These are phyloP conservation scores for Drosophila maculinotata DNA, from an alignment of 2,888 invertebrate genomes.

Conservation along the genomic window DNA sequence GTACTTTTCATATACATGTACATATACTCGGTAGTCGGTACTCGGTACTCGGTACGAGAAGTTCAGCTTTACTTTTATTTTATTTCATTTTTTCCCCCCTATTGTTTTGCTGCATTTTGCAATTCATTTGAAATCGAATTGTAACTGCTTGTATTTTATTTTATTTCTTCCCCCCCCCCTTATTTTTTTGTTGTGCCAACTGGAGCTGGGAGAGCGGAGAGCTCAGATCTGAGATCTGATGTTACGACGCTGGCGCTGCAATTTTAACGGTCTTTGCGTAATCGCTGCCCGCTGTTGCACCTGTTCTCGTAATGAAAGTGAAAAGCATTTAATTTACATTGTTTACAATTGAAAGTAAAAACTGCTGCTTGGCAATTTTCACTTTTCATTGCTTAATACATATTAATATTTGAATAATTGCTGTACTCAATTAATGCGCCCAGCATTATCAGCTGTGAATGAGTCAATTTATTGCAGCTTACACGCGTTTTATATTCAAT, in stretches of 20 bases:
- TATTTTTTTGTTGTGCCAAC: conserved; percentile 34
- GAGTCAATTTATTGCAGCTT: conserved; percentile 27
- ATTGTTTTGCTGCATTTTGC: conserved; percentile 59
- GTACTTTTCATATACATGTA: too few species aligned
- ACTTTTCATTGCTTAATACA: conserved; percentile 65
- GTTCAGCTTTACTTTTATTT: conserved; percentile 34
- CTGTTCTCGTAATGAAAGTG: conserved; percentile 75
- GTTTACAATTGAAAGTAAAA: conserved; percentile 70
- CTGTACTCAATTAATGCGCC: conserved; percentile 4
- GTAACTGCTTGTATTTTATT: conserved; percentile 49
- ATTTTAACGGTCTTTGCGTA: conserved; percentile 73
- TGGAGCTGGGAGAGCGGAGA: conserved; percentile 21
- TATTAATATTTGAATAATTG: conserved; percentile 57
- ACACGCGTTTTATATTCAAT: conserved; percentile 12
- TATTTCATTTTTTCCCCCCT: conserved; percentile 24
- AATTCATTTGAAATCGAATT: conserved; percentile 76
- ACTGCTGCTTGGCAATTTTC: conserved; percentile 51
- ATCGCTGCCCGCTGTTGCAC: conserved; percentile 55
- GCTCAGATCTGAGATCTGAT: conserved; percentile 14
- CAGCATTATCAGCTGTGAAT: not conserved
- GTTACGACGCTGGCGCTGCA: conserved; percentile 46
- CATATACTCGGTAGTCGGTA: conserved; percentile 16
- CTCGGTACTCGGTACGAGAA: conserved; percentile 16
- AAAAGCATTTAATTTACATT: conserved; percentile 72
- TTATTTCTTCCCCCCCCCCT: conserved; percentile 8